A percentile compares a stretch with the other conserved stretches of the same genome.
Evolutionary conservation across 2,888 invertebrate genomes (phyloP).

Genomic region (Tenthredo distinguenda): DNA sequence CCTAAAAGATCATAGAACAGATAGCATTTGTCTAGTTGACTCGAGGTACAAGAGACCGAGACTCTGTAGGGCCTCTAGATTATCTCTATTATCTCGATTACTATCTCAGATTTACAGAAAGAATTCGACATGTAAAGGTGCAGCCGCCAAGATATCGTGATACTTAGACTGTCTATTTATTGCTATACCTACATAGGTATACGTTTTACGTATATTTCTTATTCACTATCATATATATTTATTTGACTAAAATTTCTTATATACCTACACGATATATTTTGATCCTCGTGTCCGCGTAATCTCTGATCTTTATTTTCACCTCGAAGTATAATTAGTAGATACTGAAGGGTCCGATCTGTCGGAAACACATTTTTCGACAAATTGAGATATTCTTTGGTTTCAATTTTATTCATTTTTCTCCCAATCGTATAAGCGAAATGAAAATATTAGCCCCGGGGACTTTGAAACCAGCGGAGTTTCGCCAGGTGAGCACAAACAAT

Average conservation of each 20-base stretch:
- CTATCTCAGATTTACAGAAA: conserved; percentile 9
- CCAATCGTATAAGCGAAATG: neutral
- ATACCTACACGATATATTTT: neutral
- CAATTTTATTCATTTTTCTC: neutral
- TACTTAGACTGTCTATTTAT: neutral
- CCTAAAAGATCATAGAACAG: conserved; percentile 40
- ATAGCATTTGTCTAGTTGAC: conserved; percentile 47
- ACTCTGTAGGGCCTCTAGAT: neutral
- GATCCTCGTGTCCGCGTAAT: too few relatives aligned
- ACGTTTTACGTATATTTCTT: neutral
- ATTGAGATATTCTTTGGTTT: neutral
- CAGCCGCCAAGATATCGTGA: neutral
- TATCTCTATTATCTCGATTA: conserved; percentile 31
- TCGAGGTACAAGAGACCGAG: neutral
- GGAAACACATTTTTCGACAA: neutral
- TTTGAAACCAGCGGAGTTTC: conserved; percentile 67
- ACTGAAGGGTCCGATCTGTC: neutral
- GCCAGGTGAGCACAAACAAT: conserved; percentile 72
- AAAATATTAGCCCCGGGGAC: neutral
- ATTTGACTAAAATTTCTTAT: neutral
- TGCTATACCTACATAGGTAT: neutral
- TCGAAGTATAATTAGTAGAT: too few relatives aligned
- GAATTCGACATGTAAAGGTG: neutral
- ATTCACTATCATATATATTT: neutral
- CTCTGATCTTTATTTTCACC: too few relatives aligned